Base-by-base conservation (phyloP, 2,888 invertebrate species). In the Gonocerus acuteangulatus region DNA sequence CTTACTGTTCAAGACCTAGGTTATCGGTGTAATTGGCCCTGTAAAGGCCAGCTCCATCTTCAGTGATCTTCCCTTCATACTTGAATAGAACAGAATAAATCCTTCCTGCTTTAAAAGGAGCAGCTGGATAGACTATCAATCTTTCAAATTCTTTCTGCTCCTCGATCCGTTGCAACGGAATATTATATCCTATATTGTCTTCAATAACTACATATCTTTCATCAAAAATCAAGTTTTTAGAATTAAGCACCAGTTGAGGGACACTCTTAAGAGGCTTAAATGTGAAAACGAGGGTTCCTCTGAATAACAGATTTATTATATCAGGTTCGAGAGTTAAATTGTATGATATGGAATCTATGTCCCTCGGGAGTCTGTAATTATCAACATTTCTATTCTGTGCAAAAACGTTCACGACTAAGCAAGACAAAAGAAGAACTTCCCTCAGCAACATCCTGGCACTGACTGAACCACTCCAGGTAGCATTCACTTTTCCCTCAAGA, bases 21-120 rank as follows among this genome's bases (percentile, higher is more conserved):
- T 56, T 51, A 60, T 60, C 34, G 2, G 27, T 15, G n/a, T 63
- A 63, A 44, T 21, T 32, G 11, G 49, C 47, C 32, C 49, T 54
- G 39, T 63, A 63, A 1, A 63, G 56, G 15, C 60, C 63, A 32
- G 22, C 32, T 16, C 63, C 63, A 44, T 60, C 63, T 15, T 59
- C 60, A 15, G 54, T 54, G 13, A 63, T 60, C 13, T 44, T 63
- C 36, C 63, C 60, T 19, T 51, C n/a, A 22, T 56, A 63, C 21
- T 63, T 54, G 27, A 60, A 42, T 21, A 48, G 48, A 18, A 56
- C 27, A 22, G 42, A 27, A 18, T 63, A 63, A 2, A 34, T 39
- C 19, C 18, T 23, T 19, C 56, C 60, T n/a, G 54, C 23, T 23
- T 11, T 11, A 16, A 63, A 36, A 27, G 42, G 22, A 9, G 11